phyloP scores from a whole-genome alignment of 2,113 vertebrate genomes.

The Corythornis madagascariensis region DNA sequence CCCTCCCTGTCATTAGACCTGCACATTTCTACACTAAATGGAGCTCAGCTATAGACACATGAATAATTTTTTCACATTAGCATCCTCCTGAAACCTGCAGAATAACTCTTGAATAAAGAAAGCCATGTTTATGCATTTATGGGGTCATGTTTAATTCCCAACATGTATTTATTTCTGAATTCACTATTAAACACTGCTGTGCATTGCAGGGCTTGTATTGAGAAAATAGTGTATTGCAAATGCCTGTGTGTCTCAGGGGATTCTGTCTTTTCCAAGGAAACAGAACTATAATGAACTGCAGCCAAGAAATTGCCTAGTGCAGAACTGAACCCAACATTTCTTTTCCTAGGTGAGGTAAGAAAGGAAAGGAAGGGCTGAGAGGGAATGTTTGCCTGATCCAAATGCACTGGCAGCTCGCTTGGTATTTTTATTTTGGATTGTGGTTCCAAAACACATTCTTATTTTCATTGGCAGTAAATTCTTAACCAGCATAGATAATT shows the following conservation, averaged over 20 bases:
- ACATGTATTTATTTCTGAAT: neutral
- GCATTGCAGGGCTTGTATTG: neutral
- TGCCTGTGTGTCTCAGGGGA: neutral
- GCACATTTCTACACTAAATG: neutral
- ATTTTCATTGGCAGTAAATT: conserved; percentile 19
- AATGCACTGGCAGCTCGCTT: neutral
- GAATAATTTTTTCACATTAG: neutral
- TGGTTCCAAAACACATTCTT: neutral
- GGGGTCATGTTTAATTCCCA: neutral
- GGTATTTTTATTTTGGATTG: conserved; percentile 19
- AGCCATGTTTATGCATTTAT: neutral
- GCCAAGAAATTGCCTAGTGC: neutral
- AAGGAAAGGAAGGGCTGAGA: neutral
- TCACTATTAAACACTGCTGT: neutral
- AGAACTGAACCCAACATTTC: conserved; percentile 43
- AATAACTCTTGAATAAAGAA: neutral
- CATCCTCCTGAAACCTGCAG: neutral
- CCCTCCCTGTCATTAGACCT: neutral
- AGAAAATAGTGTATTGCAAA: neutral
- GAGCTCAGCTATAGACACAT: neutral
- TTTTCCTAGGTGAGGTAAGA: neutral
- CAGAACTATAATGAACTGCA: neutral
- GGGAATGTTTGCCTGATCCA: neutral
- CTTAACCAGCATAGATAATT: conserved; percentile 6
- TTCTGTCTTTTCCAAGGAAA: neutral